Base-by-base conservation (phyloP, 2,797 vertebrate species). In the Amblyopsis hoosieri region DNA sequence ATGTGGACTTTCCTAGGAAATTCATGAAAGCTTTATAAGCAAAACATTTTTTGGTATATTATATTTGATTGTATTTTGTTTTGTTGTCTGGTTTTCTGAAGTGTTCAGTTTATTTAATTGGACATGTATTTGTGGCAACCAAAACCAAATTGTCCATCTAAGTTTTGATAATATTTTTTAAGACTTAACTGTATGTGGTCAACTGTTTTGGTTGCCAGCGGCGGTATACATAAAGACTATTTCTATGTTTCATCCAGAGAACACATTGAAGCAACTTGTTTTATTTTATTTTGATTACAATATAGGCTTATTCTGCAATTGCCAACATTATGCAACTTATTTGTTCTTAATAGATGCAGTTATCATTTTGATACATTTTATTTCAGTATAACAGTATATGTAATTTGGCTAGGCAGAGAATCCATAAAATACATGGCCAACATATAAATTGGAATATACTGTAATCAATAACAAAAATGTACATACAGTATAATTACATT, bases 321-420 rank as follows among this genome's bases (percentile, higher is more conserved):
- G 71, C 70, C 53, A 85, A 29, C 56, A 50, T 79, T 57, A 71
- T 79, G 73, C 70, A 76, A 71, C 60, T 23, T 3, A 45, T 76
- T 68, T 66, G 58, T 45, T 58, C 57, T 51, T 17, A 60, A 9
- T 37, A 37, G 37, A 7, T 37, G 37, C 37, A 9, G 6, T 37
- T 8, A 23, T 66, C 45, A 2, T 51, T 10, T 9, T 51, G 14
- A 19, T 8, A 17, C 14, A 51, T 57, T 23, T 29, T 60, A 12
- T 46, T 19, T n/a, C 46, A 13, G 12, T 47, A 45, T 60, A 61
- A 29, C 23, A 37, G 6, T 37, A 9, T 37, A 9, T 83, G 78
- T 85, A 88, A 85, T 89, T 91, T 74, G 83, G 91, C 91, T 92
- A 89, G 90, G 87, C 91, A 92, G 92, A 93, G 91, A 92, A 90